Evolutionary conservation across 53 echinoderm and acorn worm species (phyloP).

Genomic region (Paelopatides confundens): DNA sequence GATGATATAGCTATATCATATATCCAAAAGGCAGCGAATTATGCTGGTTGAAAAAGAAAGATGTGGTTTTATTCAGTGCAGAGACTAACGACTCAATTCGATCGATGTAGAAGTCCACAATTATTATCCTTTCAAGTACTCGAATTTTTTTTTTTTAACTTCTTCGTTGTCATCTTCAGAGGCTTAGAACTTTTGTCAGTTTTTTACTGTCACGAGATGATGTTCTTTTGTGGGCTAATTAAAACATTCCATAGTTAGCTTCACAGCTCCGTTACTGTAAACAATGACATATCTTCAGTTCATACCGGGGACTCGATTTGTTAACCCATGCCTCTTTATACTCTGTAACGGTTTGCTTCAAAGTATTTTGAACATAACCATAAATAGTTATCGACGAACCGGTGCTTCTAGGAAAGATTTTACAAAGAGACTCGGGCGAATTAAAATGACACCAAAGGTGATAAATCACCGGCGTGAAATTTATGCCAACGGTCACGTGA

Average conservation of each 20-base stretch:
- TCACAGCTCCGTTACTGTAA: conserved; percentile 11
- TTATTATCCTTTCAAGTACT: too few species aligned
- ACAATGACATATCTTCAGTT: conserved; percentile 5
- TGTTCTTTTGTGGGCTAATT: conserved; percentile 19
- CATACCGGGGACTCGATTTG: neutral
- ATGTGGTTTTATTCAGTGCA: neutral
- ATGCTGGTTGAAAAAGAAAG: neutral
- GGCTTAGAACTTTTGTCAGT: neutral
- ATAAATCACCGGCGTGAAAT: neutral
- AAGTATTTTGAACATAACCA: neutral
- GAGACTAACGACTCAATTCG: too few species aligned
- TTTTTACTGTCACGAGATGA: neutral
- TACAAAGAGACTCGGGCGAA: neutral
- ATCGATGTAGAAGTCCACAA: too few species aligned
- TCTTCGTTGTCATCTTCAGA: too few species aligned
- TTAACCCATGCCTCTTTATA: neutral
- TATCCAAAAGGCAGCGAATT: neutral
- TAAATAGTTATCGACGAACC: neutral
- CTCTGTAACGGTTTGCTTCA: neutral
- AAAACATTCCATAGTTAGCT: conserved; percentile 29
- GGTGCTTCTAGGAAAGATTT: neutral
- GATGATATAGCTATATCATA: neutral
- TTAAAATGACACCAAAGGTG: neutral
- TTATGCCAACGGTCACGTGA: neutral
- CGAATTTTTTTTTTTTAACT: too few species aligned